A percentile compares a stretch with the other conserved stretches of the same genome.
Conservation (phyloP, 2,888 invertebrate genomes). For the Leptinotarsa juncta region DNA sequence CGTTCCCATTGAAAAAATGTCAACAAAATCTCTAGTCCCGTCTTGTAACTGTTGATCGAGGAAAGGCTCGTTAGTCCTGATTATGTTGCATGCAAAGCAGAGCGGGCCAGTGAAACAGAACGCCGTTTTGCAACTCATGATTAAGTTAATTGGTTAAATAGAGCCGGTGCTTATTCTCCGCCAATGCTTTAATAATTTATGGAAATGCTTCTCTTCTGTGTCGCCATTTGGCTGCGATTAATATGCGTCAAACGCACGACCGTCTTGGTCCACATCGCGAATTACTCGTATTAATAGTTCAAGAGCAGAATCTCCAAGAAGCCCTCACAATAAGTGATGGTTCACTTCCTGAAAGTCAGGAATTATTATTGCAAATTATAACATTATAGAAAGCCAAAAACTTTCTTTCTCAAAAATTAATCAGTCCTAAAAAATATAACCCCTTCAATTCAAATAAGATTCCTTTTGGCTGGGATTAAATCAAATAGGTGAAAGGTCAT, state of each 20-base stretch:
- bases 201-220: constrained; percentile 6
- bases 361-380: no score
- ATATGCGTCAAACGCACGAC: not conserved
- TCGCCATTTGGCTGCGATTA: not conserved
- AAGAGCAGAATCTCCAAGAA: no score
- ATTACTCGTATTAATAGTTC: no score
- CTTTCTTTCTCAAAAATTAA: no score
- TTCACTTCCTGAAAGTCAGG: no score
- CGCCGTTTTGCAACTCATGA: constrained; percentile 18
- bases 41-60: constrained; percentile 2
- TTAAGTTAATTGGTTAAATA: constrained; percentile 17
- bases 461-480: no score
- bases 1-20: constrained; percentile 14
- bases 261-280: not conserved
- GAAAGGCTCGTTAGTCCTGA: constrained; percentile 15
- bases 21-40: constrained; percentile 7
- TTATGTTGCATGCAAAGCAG: constrained; percentile 12
- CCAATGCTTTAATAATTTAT: constrained; percentile 1
- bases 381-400: no score
- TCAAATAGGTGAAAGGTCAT: no score
- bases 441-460: no score
- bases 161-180: not conserved
- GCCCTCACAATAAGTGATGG: no score
- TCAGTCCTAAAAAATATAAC: no score
- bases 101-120: constrained; percentile 7